phyloP scores from a whole-genome alignment of 2,888 invertebrate genomes.

The Campoplex capitator region DNA sequence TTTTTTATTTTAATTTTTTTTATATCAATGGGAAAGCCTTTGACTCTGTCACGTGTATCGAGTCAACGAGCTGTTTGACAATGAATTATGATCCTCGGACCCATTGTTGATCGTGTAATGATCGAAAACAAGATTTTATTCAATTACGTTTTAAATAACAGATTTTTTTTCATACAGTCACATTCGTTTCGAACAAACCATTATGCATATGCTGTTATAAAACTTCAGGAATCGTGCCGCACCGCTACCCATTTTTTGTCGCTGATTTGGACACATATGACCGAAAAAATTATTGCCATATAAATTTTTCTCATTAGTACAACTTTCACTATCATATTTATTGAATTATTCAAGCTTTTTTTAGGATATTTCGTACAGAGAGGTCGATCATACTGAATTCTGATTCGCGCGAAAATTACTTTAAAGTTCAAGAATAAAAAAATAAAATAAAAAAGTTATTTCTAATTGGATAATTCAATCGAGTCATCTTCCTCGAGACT shows the following conservation, averaged over 20 bases:
- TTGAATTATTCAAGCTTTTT: constrained; percentile 5
- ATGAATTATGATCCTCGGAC: neutral
- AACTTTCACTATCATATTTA: constrained; percentile 16
- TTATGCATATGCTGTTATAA: neutral
- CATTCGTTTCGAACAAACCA: neutral
- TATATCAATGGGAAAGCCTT: neutral
- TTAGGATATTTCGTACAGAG: neutral
- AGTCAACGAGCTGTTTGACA: neutral
- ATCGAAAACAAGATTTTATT: neutral
- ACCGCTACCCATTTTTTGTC: neutral
- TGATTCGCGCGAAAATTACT: neutral
- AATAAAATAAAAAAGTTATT: neutral
- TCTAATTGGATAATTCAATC: neutral
- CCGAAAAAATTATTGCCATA: constrained; percentile 5
- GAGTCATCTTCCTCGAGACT: neutral
- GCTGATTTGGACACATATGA: neutral
- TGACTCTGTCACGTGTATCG: neutral
- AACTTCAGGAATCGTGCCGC: neutral
- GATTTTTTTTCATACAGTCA: neutral
- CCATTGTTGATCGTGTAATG: neutral
- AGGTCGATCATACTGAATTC: neutral
- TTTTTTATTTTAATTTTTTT: neutral
- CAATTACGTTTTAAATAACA: neutral
- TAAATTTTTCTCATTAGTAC: neutral
- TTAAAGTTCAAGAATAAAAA: neutral